Conservation (phyloP, 2,113 vertebrate species). For the Mormyrus iriodes region DNA sequence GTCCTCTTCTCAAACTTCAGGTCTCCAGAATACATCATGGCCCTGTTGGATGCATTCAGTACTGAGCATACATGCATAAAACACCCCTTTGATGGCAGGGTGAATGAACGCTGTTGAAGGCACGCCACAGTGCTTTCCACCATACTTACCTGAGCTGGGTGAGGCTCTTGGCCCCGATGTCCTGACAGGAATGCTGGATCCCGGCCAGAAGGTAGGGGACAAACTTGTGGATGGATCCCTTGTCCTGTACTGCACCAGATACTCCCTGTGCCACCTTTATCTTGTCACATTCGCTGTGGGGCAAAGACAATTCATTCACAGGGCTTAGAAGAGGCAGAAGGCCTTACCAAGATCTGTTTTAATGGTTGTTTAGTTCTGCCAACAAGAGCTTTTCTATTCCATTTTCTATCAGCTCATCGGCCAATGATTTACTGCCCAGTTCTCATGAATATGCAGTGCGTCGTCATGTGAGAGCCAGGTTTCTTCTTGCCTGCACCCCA, state of each 20-base stretch:
- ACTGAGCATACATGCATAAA: neutral
- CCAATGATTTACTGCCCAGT: neutral
- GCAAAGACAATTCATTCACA: neutral
- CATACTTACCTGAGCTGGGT: conserved; percentile 78
- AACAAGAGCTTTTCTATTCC: neutral
- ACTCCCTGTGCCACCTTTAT: conserved; percentile 98
- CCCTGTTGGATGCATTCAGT: conserved; percentile 53
- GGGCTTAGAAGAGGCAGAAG: neutral
- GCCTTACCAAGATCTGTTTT: neutral
- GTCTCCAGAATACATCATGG: conserved; percentile 97
- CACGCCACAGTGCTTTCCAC: neutral
- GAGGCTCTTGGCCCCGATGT: conserved; percentile 91
- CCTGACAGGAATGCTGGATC: conserved; percentile 94
- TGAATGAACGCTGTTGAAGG: neutral
- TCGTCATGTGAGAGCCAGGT: too few relatives aligned
- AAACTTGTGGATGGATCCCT: conserved; percentile 97
- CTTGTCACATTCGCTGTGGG: conserved; percentile 84
- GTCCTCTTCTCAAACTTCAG: conserved; percentile 98
- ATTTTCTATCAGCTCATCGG: neutral
- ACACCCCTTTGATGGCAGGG: neutral
- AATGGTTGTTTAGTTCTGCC: neutral
- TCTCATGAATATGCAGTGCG: too few relatives aligned
- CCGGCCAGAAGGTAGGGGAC: conserved; percentile 91
- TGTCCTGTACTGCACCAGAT: conserved; percentile 93
- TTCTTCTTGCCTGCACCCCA: neutral